These are phyloP conservation scores for Poeciliopsis occidentalis DNA, from an alignment of 2,113 vertebrate species.

Conservation along the genomic window DNA sequence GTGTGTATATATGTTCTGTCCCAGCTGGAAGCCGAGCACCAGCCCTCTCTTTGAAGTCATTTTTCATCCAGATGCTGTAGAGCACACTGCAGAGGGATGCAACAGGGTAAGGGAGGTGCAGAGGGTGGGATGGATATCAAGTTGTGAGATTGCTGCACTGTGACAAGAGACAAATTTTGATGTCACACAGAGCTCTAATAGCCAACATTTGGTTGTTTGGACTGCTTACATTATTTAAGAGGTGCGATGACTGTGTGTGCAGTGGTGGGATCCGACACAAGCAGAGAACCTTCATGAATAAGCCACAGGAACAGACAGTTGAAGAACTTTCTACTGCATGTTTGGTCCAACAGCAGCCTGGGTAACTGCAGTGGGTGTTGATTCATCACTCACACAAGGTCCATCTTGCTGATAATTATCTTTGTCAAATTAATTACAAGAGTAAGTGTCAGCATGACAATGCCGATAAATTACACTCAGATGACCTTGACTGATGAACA, in stretches of 20 bases:
- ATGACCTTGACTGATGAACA: constrained; percentile 75
- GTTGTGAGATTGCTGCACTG: constrained; percentile 16
- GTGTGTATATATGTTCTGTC: constrained; percentile 41
- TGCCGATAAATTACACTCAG: constrained; percentile 66
- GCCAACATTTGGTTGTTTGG: constrained; percentile 3
- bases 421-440: constrained; percentile 72
- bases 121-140: constrained; percentile 28
- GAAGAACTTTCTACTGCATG: constrained; percentile 10
- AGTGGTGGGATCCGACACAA: constrained; percentile 16
- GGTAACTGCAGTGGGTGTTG: constrained; percentile 54
- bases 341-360: constrained; percentile 42
- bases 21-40: constrained; percentile 68
- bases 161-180: constrained; percentile 20
- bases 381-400: constrained; percentile 62
- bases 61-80: constrained; percentile 73
- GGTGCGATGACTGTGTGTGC: constrained; percentile 7
- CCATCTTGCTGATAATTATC: constrained; percentile 71
- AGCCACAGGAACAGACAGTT: constrained; percentile 43
- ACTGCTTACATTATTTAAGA: constrained; percentile 26
- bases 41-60: constrained; percentile 59
- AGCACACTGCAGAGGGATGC: constrained; percentile 66
- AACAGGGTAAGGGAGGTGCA: constrained; percentile 7
- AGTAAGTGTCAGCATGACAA: constrained; percentile 65
- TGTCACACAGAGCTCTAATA: constrained; percentile 5
- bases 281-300: constrained; percentile 13